phyloP scores from a whole-genome alignment of 2,797 vertebrate genomes.

The Sphaeramia orbicularis region DNA sequence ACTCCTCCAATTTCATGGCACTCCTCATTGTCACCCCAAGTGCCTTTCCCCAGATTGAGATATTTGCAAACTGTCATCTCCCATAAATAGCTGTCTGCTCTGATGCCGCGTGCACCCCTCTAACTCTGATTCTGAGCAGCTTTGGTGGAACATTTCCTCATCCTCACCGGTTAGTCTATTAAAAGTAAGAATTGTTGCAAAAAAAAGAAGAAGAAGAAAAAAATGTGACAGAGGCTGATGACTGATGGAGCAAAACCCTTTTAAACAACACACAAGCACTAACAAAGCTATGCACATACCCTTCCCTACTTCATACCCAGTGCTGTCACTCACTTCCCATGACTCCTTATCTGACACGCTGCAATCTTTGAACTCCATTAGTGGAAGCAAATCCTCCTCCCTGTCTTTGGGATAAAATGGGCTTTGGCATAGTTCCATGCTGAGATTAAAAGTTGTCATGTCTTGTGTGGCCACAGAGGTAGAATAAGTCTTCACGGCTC shows the following conservation, averaged over 20 bases:
- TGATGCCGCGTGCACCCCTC: slow-evolving; percentile 82
- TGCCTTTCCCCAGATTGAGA: slow-evolving; percentile 96
- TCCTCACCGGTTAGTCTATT: slow-evolving; percentile 60
- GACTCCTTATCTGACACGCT: slow-evolving; percentile 81
- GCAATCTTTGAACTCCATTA: slow-evolving; percentile 87
- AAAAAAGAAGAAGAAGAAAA: slow-evolving; percentile 23
- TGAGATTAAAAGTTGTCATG: slow-evolving; percentile 87
- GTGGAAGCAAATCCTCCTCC: slow-evolving; percentile 80
- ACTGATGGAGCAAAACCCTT: slow-evolving; percentile 57
- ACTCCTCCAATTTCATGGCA: slow-evolving; percentile 93
- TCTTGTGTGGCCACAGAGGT: slow-evolving; percentile 72
- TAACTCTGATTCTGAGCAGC: slow-evolving; percentile 74
- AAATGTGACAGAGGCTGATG: slow-evolving; percentile 56
- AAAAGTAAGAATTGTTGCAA: slow-evolving; percentile 63
- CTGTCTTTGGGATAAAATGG: slow-evolving; percentile 80
- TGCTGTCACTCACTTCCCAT: slow-evolving; percentile 77
- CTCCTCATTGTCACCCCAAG: slow-evolving; percentile 91
- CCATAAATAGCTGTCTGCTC: slow-evolving; percentile 94
- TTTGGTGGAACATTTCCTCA: slow-evolving; percentile 68
- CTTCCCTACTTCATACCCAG: slow-evolving; percentile 57
- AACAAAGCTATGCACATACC: slow-evolving; percentile 54
- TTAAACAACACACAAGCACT: slow-evolving; percentile 58
- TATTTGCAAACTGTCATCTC: slow-evolving; percentile 99
- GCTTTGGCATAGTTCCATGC: slow-evolving; percentile 79
- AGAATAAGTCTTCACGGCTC: slow-evolving; percentile 69